These are phyloP conservation scores for Pristionchus entomophagus DNA, from an alignment of 2,888 invertebrate genomes.

Conservation along the genomic window DNA sequence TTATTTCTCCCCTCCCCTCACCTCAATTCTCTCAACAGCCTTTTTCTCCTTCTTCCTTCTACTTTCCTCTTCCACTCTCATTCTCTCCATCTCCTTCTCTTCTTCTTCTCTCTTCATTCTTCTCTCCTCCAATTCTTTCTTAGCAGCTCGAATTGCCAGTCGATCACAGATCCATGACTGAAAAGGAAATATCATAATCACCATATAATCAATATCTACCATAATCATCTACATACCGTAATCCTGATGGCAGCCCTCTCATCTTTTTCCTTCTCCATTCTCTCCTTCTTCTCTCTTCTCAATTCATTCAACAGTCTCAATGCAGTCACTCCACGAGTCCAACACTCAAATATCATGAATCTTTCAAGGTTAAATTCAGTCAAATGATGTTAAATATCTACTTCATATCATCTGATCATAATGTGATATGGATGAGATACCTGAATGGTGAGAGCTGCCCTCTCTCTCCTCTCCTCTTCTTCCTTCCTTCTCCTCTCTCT, in stretches of 20 bases:
- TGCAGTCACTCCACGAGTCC: neutral
- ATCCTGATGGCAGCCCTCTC: too few species aligned
- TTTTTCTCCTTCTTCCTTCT: neutral
- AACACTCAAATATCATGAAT: neutral
- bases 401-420: neutral
- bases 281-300: neutral
- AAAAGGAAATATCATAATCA: neutral
- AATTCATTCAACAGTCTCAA: neutral
- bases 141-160: neutral
- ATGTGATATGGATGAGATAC: neutral
- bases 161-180: conserved; percentile 22
- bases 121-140: conserved; percentile 18
- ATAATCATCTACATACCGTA: neutral
- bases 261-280: neutral
- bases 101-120: neutral
- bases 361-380: too few species aligned
- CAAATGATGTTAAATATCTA: too few species aligned
- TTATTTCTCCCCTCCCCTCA: neutral
- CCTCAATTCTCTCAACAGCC: neutral
- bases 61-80: neutral
- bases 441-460: neutral
- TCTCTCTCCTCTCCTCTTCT: neutral
- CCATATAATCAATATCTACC: neutral
- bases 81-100: neutral
- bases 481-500: neutral